Evolutionary conservation across 2,888 invertebrate genomes (phyloP), one percentile per base, ranked within the genome.

Genomic region (Zhengitettix transpicula): DNA sequence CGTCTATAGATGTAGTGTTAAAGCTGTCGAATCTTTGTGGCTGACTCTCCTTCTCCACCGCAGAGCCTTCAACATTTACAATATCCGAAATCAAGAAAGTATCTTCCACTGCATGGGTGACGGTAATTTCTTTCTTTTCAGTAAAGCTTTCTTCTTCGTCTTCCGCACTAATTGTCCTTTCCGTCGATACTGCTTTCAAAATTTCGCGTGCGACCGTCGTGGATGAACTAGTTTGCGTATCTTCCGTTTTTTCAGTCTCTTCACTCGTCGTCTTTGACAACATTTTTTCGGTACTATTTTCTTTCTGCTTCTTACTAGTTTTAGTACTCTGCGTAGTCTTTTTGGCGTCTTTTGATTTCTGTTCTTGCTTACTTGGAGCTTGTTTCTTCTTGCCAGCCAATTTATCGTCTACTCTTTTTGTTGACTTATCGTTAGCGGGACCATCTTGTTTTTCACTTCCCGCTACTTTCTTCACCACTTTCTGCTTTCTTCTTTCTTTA

Each of bases 381-480:
- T 28, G 28, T 28, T 28, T 28, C 28, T 28, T 28, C 70, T 66
- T 75, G 75, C 60, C 67, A 42, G 57, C 57, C 44, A 42, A 67
- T 69, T 51, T 75, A 66, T 71, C 71, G 41, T 71, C 66, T 52
- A 62, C 61, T n/a, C 47, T 15, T 15, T 59, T 56, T 54, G 40
- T 55, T 14, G 42, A 58, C 15, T 58, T 60, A 42, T 40, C 44
- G 16, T 10, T 41, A 15, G 58, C 56, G 17, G 16, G 42, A n/a
- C 42, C 42, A n/a, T 9, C 57, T 47, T 62, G 62, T 14, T 28
- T 9, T 11, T 52, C 58, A 72, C 71, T 62, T 69, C 71, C 63
- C 71, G 69, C 66, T 71, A 73, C 42, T 71, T 72, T 51, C 9
- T 56, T 44, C 58, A 72, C 71, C 62, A 69, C 71, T 62, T 71